Evolutionary conservation across 2,888 invertebrate species (phyloP), one percentile per base, ranked within the genome.

Genomic region (Drosophila falleni): DNA sequence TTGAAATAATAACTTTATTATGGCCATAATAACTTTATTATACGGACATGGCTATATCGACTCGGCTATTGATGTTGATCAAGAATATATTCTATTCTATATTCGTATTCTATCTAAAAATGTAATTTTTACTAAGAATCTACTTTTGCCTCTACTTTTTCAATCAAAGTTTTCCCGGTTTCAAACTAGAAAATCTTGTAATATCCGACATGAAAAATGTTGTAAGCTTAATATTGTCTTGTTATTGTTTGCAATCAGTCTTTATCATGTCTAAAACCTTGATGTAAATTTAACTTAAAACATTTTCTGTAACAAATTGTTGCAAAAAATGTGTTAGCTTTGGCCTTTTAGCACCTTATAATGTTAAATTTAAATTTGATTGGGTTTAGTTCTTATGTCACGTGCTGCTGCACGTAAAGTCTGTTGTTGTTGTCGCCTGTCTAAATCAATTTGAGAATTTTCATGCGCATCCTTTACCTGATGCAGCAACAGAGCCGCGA

Each of bases 401-500:
- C 33, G 51, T 56, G 42, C 54, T 19, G 33, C 37, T 44, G 15
- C 29, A 53, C 61, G 42, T 49, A 47, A 35, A 11, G 47, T 9
- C 13, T 37, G 1, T 56, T 73, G 62, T 15, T 42, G 49, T 51
- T 15, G n/a, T 39, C 55, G 51, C 55, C 31, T 62, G 74, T 55
- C 60, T 26, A 72, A 83, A 79, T 83, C 79, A 81, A 64, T 70
- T 86, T 79, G 70, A 70, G 73, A 76, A 77, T 56, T 73, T 83
- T 77, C 62, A 63, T 76, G 79, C 66, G 64, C 74, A 77, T 76
- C 81, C 71, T 77, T 81, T 70, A 74, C 69, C 81, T 79, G 65
- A 65, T 63, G 15, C 42, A 63, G 33, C 49, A 35, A 15, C 41
- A 62, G 58, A 66, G 61, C 54, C 55, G 55, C 67, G 67, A 55